A percentile compares a stretch with the other conserved stretches of the same genome.
phyloP scores from a whole-genome alignment of 2,113 vertebrate species.

The Megaptera novaeangliae region DNA sequence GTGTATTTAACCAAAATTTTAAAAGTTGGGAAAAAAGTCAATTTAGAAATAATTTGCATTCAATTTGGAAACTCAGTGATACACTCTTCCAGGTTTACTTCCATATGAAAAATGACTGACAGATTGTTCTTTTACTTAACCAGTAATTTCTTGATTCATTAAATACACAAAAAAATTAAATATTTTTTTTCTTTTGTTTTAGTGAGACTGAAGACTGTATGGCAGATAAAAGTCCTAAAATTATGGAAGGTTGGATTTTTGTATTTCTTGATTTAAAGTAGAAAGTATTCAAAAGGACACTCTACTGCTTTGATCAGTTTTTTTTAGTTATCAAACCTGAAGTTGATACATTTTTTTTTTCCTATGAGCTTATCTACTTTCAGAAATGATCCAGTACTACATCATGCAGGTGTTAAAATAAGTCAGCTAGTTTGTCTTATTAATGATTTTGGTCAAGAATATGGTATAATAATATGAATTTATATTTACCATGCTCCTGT shows the following conservation, averaged over 20 bases:
- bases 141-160: neutral
- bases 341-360: neutral
- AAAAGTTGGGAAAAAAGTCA: neutral
- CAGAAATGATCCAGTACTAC: neutral
- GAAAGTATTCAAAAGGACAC: neutral
- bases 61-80: neutral
- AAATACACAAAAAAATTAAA: neutral
- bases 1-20: neutral
- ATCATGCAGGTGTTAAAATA: neutral
- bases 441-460: neutral
- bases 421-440: neutral
- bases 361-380: neutral
- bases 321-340: neutral
- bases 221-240: neutral
- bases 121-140: neutral
- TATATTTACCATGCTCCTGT: neutral
- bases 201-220: conserved; percentile 9
- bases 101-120: neutral
- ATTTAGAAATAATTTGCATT: neutral
- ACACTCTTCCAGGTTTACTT: neutral
- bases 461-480: neutral
- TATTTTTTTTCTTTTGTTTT: conserved; percentile 30
- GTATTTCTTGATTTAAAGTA: neutral
- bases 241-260: conserved; percentile 42
- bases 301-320: neutral